Percentiles rank a stretch among this genome's conserved stretches.
phyloP scores from a whole-genome alignment of 1,140 invertebrate genomes.

The Manduca sexta region DNA sequence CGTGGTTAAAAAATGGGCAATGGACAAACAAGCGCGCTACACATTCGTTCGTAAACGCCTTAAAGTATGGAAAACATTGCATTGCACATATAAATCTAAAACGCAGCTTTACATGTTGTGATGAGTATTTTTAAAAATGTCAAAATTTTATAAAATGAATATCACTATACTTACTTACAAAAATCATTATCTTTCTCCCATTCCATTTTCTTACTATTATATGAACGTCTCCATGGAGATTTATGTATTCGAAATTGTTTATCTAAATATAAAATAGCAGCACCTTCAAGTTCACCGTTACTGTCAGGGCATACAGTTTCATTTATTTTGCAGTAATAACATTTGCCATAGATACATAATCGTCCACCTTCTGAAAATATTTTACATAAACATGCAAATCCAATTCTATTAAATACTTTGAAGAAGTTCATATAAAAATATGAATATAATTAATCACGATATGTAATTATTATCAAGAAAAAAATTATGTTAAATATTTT shows the following conservation, averaged over 20 bases:
- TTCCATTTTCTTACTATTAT: conserved; percentile 83
- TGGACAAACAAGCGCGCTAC: no score
- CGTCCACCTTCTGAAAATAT: conserved; percentile 62
- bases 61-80: no score
- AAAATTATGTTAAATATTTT: no score
- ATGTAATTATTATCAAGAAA: not conserved
- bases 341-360: conserved; percentile 91
- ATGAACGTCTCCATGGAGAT: conserved; percentile 93
- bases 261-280: conserved; percentile 89
- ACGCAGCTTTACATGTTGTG: no score
- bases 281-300: conserved; percentile 83
- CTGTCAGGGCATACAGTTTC: conserved; percentile 87
- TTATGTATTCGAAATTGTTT: conserved; percentile 79
- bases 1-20: no score
- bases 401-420: not conserved
- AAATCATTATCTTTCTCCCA: conserved; percentile 88
- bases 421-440: not conserved
- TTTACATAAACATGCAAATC: not conserved
- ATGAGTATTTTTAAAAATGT: no score
- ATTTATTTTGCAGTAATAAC: conserved; percentile 87
- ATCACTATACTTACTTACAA: conserved; percentile 78
- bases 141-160: not conserved
- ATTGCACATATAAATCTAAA: no score
- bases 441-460: not conserved
- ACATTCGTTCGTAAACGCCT: no score